Conservation (phyloP, 2,113 vertebrate species). For the Ceuthmochares aereus region DNA sequence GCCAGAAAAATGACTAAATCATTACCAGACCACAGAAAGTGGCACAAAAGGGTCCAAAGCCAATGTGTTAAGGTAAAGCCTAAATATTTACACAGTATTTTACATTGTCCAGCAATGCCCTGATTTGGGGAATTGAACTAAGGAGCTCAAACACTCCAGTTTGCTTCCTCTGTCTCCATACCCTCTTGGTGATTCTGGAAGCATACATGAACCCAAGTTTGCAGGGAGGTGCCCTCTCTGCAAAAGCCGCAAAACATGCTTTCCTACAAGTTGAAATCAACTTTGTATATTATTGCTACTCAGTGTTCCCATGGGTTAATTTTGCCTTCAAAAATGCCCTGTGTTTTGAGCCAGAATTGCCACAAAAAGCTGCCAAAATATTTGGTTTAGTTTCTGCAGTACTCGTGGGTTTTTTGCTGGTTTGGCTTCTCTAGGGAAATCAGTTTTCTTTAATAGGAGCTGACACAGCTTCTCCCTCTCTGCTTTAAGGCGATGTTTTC, state of each 20-base stretch:
- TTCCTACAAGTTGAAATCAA: background rate
- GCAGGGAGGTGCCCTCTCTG: background rate
- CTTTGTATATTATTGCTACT: background rate
- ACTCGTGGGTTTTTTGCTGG: background rate
- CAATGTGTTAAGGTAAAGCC: background rate
- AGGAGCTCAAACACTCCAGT: background rate
- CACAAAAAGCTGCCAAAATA: background rate
- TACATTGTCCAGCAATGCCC: background rate
- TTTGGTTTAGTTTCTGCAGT: background rate
- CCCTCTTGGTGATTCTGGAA: background rate
- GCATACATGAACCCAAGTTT: background rate
- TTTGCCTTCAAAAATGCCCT: background rate
- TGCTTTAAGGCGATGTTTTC: background rate
- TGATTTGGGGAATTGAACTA: background rate
- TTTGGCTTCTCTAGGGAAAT: background rate
- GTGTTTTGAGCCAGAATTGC: background rate
- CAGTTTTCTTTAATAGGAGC: background rate
- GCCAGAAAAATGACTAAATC: background rate
- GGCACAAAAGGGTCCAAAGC: background rate
- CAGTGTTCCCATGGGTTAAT: background rate
- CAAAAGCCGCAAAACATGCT: background rate
- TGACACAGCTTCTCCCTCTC: background rate
- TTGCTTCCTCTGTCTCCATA: background rate
- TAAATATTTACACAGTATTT: background rate
- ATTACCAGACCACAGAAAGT: background rate